These are phyloP conservation scores for Cheilosia soror DNA, from an alignment of 2,888 invertebrate genomes.

Conservation along the genomic window DNA sequence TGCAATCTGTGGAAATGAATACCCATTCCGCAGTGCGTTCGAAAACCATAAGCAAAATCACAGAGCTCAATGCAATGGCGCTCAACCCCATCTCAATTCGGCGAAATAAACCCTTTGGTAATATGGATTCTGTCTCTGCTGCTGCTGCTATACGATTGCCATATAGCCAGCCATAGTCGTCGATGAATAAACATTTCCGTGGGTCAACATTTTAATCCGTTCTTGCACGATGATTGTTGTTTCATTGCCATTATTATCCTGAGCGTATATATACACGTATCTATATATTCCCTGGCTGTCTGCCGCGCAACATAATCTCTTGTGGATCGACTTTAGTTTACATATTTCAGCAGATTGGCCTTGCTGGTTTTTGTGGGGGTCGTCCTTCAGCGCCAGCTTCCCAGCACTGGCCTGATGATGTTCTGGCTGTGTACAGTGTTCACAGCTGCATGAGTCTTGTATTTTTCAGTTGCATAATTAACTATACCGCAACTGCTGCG, in stretches of 20 bases:
- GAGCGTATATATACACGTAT: slow-evolving; percentile 1
- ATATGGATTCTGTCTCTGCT: slow-evolving; percentile 43
- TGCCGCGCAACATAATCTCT: slow-evolving; percentile 56
- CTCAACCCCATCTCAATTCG: slow-evolving; percentile 24
- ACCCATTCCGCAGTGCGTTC: slow-evolving; percentile 5
- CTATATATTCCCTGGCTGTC: neutral
- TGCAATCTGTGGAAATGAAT: slow-evolving; percentile 56
- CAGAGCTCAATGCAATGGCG: slow-evolving; percentile 1
- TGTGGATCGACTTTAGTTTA: slow-evolving; percentile 65
- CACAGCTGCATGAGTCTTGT: slow-evolving; percentile 72
- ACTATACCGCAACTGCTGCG: slow-evolving; percentile 64
- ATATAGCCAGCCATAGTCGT: slow-evolving; percentile 1
- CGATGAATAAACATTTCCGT: slow-evolving; percentile 73
- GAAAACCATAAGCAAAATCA: slow-evolving; percentile 33
- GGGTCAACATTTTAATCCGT: slow-evolving; percentile 72
- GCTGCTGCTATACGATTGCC: slow-evolving; percentile 7
- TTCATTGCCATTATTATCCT: slow-evolving; percentile 66
- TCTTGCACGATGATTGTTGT: slow-evolving; percentile 69
- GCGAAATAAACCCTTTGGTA: slow-evolving; percentile 49
- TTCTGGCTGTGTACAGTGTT: slow-evolving; percentile 51
- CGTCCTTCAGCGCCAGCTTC: slow-evolving; percentile 5
- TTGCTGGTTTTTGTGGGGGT: slow-evolving; percentile 40
- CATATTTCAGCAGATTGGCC: slow-evolving; percentile 70
- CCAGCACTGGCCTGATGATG: slow-evolving; percentile 13
- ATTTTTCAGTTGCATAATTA: slow-evolving; percentile 74